Evolutionary conservation across 2,888 invertebrate species (phyloP).

Genomic region (Hetaerina titia): DNA sequence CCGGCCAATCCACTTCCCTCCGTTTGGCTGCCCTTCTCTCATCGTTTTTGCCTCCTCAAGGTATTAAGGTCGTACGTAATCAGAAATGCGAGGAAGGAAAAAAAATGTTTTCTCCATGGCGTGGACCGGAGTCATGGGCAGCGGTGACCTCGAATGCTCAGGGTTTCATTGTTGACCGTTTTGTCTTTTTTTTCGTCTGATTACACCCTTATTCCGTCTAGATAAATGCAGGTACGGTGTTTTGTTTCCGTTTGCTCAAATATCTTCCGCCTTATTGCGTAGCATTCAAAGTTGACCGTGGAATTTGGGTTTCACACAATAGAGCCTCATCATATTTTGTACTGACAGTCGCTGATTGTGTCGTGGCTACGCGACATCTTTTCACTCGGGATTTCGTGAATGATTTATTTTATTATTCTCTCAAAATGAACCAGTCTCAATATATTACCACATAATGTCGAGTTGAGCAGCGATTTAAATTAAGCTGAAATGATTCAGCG

Average conservation of each 20-base stretch:
- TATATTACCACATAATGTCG: too few species aligned
- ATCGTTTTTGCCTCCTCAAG: constrained; percentile 51
- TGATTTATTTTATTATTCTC: too few species aligned
- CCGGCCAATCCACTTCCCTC: not conserved
- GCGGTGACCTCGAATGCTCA: not conserved
- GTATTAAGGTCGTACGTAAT: constrained; percentile 42
- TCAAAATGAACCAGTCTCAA: too few species aligned
- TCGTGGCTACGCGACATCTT: not conserved
- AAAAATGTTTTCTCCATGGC: not conserved
- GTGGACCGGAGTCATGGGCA: not conserved
- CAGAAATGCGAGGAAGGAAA: not conserved
- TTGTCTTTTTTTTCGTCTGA: constrained; percentile 17
- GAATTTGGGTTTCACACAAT: not conserved
- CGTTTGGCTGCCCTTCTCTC: not conserved
- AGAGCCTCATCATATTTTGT: not conserved
- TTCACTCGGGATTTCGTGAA: not conserved
- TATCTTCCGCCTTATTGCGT: not conserved
- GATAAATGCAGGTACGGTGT: not conserved
- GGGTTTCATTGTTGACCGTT: constrained; percentile 42
- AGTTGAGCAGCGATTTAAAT: too few species aligned
- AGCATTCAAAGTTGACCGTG: not conserved
- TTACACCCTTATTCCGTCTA: not conserved
- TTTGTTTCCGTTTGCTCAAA: not conserved
- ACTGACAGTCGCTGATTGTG: not conserved
- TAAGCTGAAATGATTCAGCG: too few species aligned